Evolutionary conservation across 1,140 invertebrate species (phyloP).

Genomic region (Pseudomyrmex pallidus): DNA sequence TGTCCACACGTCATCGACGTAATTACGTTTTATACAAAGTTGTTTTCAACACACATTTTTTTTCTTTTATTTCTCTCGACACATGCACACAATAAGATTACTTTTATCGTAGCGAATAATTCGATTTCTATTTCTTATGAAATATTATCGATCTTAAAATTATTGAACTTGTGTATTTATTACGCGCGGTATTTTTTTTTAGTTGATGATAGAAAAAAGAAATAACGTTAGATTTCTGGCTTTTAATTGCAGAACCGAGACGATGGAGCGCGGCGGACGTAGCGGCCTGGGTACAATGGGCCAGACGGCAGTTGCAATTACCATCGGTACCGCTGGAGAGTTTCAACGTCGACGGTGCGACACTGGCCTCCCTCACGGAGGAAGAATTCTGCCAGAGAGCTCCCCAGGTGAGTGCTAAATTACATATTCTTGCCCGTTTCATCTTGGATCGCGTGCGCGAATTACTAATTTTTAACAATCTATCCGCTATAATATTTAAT

Average conservation of each 20-base stretch:
- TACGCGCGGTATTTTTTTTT: not conserved
- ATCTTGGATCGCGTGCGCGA: not conserved
- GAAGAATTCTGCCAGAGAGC: constrained; percentile 93
- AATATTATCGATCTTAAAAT: too few relatives aligned
- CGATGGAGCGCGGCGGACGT: constrained; percentile 94
- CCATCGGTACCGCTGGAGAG: constrained; percentile 89
- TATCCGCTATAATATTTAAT: too few relatives aligned
- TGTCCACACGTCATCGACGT: constrained; percentile 46
- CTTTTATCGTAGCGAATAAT: not conserved
- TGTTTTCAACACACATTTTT: not conserved
- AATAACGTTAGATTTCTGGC: constrained; percentile 38
- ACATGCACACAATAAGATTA: not conserved
- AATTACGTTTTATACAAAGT: constrained; percentile 21
- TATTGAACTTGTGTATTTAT: too few relatives aligned
- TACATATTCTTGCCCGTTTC: not conserved
- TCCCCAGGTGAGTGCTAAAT: constrained; percentile 88
- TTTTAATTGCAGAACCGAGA: constrained; percentile 90
- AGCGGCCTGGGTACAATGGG: constrained; percentile 94
- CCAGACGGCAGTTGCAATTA: constrained; percentile 91
- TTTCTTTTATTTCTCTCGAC: not conserved
- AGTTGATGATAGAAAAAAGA: not conserved
- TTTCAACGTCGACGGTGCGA: constrained; percentile 92
- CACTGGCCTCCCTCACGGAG: constrained; percentile 91
- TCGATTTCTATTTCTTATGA: too few relatives aligned
- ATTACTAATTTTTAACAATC: too few relatives aligned